Percentiles rank a stretch among this genome's conserved stretches.
These are phyloP conservation scores for Epinephelus coioides DNA, from an alignment of 2,797 vertebrate species.

Conservation along the genomic window DNA sequence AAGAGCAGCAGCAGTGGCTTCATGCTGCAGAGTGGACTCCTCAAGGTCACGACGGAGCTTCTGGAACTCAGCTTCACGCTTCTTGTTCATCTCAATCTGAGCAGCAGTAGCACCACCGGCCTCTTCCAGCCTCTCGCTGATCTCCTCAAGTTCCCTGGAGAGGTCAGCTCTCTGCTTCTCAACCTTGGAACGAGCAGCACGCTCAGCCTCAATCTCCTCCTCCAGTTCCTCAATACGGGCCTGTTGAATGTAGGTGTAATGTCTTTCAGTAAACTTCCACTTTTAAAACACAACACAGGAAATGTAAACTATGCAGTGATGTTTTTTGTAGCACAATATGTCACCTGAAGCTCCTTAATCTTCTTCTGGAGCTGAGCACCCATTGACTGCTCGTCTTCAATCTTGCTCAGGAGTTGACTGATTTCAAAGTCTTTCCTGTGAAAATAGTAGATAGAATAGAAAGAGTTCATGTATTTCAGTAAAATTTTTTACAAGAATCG, in stretches of 20 bases:
- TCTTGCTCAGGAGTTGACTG: slow-evolving; percentile 89
- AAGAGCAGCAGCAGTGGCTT: slow-evolving; percentile 87
- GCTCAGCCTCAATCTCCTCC: slow-evolving; percentile 92
- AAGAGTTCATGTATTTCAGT: not conserved
- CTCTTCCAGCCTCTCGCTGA: slow-evolving; percentile 91
- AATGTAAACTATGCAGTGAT: not conserved
- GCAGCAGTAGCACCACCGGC: slow-evolving; percentile 89
- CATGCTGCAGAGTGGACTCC: slow-evolving; percentile 92
- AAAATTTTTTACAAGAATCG: too few species aligned
- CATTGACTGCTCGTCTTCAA: slow-evolving; percentile 90
- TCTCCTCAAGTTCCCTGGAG: slow-evolving; percentile 91
- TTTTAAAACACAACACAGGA: not conserved
- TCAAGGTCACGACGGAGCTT: slow-evolving; percentile 90
- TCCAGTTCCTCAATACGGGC: slow-evolving; percentile 91
- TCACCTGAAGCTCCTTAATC: slow-evolving; percentile 93
- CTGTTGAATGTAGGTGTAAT: slow-evolving; percentile 68
- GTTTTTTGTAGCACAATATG: not conserved
- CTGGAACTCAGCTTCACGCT: slow-evolving; percentile 92
- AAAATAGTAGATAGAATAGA: not conserved
- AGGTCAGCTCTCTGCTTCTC: slow-evolving; percentile 91
- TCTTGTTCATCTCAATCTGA: slow-evolving; percentile 92
- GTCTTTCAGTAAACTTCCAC: not conserved
- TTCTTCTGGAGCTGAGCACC: slow-evolving; percentile 92
- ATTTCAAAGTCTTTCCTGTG: slow-evolving; percentile 92
- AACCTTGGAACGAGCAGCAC: slow-evolving; percentile 84